These are phyloP conservation scores for Micrastur ruficollis DNA, from an alignment of 2,797 vertebrate species.

Conservation along the genomic window DNA sequence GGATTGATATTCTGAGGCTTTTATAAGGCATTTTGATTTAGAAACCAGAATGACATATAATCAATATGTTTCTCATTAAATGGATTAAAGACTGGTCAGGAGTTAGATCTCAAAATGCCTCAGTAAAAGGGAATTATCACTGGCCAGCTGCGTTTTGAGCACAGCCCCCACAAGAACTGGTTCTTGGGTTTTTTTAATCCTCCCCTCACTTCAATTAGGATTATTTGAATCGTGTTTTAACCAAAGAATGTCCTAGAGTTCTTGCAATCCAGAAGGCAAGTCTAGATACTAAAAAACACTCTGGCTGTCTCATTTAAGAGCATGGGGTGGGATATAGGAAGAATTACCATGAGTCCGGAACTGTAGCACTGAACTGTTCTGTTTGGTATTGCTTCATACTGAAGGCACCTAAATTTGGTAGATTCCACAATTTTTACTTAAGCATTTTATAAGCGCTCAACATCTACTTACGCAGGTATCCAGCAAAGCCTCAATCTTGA, in stretches of 20 bases:
- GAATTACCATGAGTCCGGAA: neutral
- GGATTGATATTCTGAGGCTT: constrained; percentile 31
- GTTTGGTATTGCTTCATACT: neutral
- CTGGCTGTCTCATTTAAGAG: neutral
- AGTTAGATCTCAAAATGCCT: constrained; percentile 13
- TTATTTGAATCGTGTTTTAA: neutral
- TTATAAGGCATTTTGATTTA: constrained; percentile 43
- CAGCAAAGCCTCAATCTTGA: neutral
- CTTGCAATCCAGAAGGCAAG: neutral
- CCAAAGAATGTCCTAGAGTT: neutral
- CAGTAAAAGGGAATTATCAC: neutral
- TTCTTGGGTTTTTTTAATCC: neutral
- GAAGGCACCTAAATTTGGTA: neutral
- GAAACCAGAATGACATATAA: constrained; percentile 40
- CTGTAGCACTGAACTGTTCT: neutral
- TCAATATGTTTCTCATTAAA: constrained; percentile 45
- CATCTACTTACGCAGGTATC: neutral
- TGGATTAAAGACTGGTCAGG: constrained; percentile 15
- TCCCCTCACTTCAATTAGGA: neutral
- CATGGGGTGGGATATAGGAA: neutral
- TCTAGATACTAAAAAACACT: neutral
- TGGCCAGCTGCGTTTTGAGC: neutral
- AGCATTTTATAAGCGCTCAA: neutral
- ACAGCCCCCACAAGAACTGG: rapidly evolving
- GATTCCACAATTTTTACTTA: neutral